These are phyloP conservation scores for Campoplex nolae DNA, from an alignment of 2,888 invertebrate genomes.

Conservation along the genomic window DNA sequence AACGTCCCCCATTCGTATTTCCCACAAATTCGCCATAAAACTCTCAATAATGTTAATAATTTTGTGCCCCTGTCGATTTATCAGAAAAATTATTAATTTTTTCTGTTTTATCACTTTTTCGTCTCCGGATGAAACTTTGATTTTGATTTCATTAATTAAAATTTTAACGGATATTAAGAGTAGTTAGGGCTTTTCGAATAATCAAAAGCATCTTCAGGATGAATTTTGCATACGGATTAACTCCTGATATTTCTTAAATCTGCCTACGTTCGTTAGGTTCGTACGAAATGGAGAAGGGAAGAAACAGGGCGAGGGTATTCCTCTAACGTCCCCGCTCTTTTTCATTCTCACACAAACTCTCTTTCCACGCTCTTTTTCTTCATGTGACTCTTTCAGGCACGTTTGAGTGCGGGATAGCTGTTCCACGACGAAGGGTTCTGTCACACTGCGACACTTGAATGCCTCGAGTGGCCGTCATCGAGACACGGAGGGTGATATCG, in stretches of 20 bases:
- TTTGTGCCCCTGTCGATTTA: background rate
- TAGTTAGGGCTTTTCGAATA: no score
- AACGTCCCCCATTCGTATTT: background rate
- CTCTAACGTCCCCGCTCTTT: background rate
- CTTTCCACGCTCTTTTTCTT: constrained; percentile 9
- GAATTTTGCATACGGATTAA: constrained; percentile 13
- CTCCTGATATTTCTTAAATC: constrained; percentile 11
- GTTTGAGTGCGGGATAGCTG: constrained; percentile 23
- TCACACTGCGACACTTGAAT: constrained; percentile 71
- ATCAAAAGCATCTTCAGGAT: background rate
- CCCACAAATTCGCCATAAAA: background rate
- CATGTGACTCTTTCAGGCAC: constrained; percentile 26
- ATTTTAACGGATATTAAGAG: background rate
- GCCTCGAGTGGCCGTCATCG: constrained; percentile 76
- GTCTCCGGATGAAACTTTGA: background rate
- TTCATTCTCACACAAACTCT: background rate
- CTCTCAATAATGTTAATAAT: background rate
- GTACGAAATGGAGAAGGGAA: background rate
- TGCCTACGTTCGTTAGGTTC: background rate
- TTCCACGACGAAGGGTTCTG: constrained; percentile 63
- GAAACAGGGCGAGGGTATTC: background rate
- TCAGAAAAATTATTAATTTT: background rate
- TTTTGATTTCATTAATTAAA: background rate
- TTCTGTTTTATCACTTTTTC: no score
- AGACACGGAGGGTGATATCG: constrained; percentile 73